A percentile compares a stretch with the other conserved stretches of the same genome.
Evolutionary conservation across 2,888 invertebrate genomes (phyloP).

Genomic region (Caenorhabditis drosophilae): DNA sequence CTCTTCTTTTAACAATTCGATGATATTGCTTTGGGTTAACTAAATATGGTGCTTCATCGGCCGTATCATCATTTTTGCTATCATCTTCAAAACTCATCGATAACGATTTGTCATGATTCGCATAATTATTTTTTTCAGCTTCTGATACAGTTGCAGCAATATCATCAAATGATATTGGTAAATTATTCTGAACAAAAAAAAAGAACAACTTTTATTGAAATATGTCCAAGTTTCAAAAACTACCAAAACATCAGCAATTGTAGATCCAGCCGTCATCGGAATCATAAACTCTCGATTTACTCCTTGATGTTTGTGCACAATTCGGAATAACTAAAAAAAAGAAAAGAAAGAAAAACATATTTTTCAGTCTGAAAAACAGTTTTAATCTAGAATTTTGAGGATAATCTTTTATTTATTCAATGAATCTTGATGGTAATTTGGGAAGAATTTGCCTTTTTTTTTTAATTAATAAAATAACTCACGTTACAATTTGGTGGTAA

Average conservation of each 20-base stretch:
- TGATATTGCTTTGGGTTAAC: conserved; percentile 24
- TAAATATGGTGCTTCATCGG: background rate
- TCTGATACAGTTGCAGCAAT: no score
- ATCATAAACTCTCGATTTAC: background rate
- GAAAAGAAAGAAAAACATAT: no score
- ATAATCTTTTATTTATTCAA: no score
- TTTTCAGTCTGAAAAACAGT: no score
- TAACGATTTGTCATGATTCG: no score
- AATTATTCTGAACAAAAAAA: background rate
- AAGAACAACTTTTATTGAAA: background rate
- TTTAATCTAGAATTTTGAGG: no score
- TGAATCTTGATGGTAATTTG: no score
- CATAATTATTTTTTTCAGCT: no score
- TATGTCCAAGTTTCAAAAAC: background rate
- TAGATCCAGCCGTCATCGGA: background rate
- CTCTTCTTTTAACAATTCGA: conserved; percentile 17
- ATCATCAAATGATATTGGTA: no score
- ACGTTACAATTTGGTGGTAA: background rate
- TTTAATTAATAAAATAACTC: no score
- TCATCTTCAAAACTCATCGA: background rate
- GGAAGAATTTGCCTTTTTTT: no score
- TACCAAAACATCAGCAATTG: background rate
- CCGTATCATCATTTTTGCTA: background rate
- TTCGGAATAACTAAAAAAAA: background rate
- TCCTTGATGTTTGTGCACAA: background rate